Percentiles rank a stretch among this genome's conserved stretches.
Evolutionary conservation across 2,888 invertebrate species (phyloP).

Genomic region (Drosophila quinaria): DNA sequence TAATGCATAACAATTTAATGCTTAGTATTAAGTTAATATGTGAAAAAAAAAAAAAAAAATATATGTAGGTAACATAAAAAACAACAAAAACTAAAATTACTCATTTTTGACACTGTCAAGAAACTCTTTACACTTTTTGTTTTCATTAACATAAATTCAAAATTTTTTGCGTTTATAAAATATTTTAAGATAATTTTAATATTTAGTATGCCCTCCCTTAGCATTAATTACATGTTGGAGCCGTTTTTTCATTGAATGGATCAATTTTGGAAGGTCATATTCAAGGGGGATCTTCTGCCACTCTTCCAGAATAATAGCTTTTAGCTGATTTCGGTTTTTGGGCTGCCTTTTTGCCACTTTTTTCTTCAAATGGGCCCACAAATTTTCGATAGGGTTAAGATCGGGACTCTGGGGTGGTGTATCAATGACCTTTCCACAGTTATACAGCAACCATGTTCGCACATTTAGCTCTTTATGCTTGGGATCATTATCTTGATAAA

Average conservation of each 20-base stretch:
- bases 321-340: neutral
- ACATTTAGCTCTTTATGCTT: constrained; percentile 11
- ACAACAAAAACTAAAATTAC: too few species aligned
- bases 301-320: neutral
- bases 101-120: too few species aligned
- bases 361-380: neutral
- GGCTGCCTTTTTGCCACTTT: neutral
- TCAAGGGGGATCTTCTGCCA: neutral
- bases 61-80: too few species aligned
- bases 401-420: constrained; percentile 9
- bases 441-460: neutral
- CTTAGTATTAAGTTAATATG: too few species aligned
- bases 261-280: neutral
- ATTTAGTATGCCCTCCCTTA: too few species aligned
- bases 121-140: too few species aligned
- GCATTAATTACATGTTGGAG: neutral
- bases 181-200: too few species aligned
- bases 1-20: too few species aligned
- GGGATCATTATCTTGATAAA: neutral
- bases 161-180: too few species aligned
- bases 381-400: constrained; percentile 8
- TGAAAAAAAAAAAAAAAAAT: too few species aligned
- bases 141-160: too few species aligned
- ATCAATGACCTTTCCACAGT: constrained; percentile 4
- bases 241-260: neutral